Evolutionary conservation across 35 echinoderm and acorn worm species (phyloP).

Genomic region (Lytechinus pictus): DNA sequence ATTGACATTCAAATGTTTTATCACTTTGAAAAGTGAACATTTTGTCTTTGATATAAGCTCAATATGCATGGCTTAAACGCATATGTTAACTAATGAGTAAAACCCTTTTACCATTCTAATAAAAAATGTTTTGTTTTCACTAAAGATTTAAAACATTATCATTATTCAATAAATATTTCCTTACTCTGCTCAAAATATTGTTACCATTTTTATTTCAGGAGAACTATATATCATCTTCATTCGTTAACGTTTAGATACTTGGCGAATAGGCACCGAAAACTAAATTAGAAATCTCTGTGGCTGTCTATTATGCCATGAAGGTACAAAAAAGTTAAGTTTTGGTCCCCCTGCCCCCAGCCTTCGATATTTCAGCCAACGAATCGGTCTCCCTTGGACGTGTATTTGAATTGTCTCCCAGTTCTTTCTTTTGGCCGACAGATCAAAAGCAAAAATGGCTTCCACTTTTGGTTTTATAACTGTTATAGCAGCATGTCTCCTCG

Average conservation of each 20-base stretch:
- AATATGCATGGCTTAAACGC: no score
- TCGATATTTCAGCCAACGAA: background rate
- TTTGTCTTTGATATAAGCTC: no score
- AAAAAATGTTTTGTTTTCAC: no score
- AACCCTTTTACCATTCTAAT: no score
- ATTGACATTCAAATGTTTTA: no score
- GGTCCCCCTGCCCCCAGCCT: background rate
- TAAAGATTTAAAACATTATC: no score
- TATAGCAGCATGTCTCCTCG: background rate
- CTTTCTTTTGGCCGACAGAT: background rate
- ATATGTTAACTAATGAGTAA: no score
- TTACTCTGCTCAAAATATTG: no score
- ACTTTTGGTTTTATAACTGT: constrained; percentile 13
- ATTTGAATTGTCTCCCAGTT: background rate
- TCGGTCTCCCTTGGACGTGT: background rate
- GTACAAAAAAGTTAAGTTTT: background rate
- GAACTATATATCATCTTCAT: no score
- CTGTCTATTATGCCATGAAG: background rate
- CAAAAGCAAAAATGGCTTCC: background rate
- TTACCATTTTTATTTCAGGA: no score
- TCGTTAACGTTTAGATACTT: background rate
- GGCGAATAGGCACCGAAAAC: background rate
- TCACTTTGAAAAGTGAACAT: no score
- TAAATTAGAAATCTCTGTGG: background rate
- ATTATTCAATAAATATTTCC: no score